These are phyloP conservation scores for Neoscelio sp. DNA, from an alignment of 2,888 invertebrate species.

Conservation along the genomic window DNA sequence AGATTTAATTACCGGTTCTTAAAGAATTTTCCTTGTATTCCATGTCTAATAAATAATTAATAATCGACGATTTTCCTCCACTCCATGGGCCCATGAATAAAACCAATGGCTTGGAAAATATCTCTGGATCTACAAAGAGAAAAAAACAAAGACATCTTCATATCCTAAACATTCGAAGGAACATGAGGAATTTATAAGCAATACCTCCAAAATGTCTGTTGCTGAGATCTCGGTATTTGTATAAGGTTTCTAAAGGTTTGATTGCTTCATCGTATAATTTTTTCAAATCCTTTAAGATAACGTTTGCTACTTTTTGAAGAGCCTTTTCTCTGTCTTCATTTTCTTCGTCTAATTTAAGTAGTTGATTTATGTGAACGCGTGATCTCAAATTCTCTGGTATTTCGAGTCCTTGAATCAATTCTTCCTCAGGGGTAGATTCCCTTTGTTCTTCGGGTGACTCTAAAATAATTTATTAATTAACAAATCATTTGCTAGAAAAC, in stretches of 20 bases:
- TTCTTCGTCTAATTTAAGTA: slow-evolving; percentile 91
- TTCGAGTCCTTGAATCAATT: slow-evolving; percentile 87
- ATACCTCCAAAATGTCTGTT: slow-evolving; percentile 93
- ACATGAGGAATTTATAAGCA: neutral
- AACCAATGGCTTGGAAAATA: slow-evolving; percentile 96
- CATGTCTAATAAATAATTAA: slow-evolving; percentile 95
- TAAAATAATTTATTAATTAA: slow-evolving; percentile 11
- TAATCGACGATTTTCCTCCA: slow-evolving; percentile 96
- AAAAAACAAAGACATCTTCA: neutral
- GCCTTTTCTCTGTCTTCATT: slow-evolving; percentile 88
- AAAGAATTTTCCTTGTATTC: slow-evolving; percentile 93
- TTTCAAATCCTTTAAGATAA: slow-evolving; percentile 93
- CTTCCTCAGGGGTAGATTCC: slow-evolving; percentile 83
- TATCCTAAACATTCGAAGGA: too few species aligned
- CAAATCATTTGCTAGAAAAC: too few species aligned
- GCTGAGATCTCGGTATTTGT: slow-evolving; percentile 96
- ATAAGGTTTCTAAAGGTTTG: slow-evolving; percentile 94
- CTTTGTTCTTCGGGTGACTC: slow-evolving; percentile 19
- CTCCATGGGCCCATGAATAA: slow-evolving; percentile 98
- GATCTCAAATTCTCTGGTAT: slow-evolving; percentile 91
- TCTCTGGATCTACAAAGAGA: slow-evolving; percentile 90
- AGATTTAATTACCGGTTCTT: slow-evolving; percentile 92
- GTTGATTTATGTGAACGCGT: slow-evolving; percentile 91
- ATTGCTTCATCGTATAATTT: slow-evolving; percentile 93
- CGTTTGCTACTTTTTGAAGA: slow-evolving; percentile 89